Percentiles rank a stretch among this genome's conserved stretches.
Evolutionary conservation across 1,140 invertebrate genomes (phyloP).

Genomic region (Zaprionus ornatus): DNA sequence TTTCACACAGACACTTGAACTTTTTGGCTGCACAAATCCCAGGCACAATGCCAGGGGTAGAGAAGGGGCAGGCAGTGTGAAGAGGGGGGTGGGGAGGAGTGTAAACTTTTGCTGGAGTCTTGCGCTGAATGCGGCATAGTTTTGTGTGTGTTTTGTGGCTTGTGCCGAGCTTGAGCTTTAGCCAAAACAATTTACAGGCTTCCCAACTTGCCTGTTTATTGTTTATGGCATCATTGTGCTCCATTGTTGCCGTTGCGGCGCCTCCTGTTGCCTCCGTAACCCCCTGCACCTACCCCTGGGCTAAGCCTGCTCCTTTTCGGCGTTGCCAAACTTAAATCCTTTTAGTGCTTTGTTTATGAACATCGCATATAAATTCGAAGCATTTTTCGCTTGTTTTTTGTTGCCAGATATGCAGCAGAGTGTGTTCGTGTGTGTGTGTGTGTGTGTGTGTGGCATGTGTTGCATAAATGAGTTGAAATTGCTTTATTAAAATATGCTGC

Average conservation of each 20-base stretch:
- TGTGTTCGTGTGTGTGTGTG: slow-evolving; percentile 6
- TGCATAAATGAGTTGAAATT: slow-evolving; percentile 61
- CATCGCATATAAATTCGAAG: slow-evolving; percentile 62
- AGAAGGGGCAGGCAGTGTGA: background rate
- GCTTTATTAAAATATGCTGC: slow-evolving; percentile 39
- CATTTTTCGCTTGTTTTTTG: background rate
- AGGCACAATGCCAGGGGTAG: slow-evolving; percentile 25
- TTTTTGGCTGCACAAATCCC: slow-evolving; percentile 78
- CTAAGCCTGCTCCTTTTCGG: background rate
- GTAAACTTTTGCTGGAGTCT: slow-evolving; percentile 30
- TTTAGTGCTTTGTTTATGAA: slow-evolving; percentile 80
- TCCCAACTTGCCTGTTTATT: slow-evolving; percentile 80
- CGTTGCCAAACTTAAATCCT: slow-evolving; percentile 76
- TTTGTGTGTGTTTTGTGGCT: slow-evolving; percentile 77
- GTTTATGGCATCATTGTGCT: slow-evolving; percentile 82
- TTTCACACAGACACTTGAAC: slow-evolving; percentile 76
- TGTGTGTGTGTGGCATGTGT: slow-evolving; percentile 54
- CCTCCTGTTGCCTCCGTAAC: background rate
- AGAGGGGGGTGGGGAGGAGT: background rate
- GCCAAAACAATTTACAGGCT: slow-evolving; percentile 76
- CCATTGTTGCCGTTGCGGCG: slow-evolving; percentile 55
- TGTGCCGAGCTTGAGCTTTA: slow-evolving; percentile 42
- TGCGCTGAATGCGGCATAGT: slow-evolving; percentile 74
- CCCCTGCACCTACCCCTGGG: no score
- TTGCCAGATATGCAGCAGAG: slow-evolving; percentile 53